Evolutionary conservation across 1,140 invertebrate species (phyloP).

Genomic region (Chironomus striatipennis): DNA sequence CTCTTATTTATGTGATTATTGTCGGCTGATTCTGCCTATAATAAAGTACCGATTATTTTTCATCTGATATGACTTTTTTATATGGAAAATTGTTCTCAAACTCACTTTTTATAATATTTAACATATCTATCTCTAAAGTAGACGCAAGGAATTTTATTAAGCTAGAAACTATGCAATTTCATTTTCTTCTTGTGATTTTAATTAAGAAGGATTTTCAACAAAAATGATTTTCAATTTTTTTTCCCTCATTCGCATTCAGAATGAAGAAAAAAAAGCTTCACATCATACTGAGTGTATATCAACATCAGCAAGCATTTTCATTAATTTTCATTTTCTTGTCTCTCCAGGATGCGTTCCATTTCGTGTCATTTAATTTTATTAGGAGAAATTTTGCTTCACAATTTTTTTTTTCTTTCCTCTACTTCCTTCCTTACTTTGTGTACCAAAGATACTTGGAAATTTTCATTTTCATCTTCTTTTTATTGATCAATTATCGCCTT

Average conservation of each 20-base stretch:
- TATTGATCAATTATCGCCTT: conserved; percentile 22
- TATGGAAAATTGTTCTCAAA: too few species aligned
- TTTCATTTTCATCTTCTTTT: background rate
- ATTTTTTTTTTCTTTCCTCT: background rate
- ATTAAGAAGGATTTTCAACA: background rate
- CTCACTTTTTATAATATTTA: too few species aligned
- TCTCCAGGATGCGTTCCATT: conserved; percentile 8
- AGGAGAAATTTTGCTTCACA: background rate
- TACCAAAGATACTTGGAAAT: background rate
- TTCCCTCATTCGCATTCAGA: background rate
- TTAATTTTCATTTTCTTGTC: conserved; percentile 14
- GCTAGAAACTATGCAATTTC: too few species aligned
- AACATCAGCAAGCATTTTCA: background rate
- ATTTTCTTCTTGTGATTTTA: background rate
- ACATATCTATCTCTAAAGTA: too few species aligned
- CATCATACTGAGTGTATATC: background rate
- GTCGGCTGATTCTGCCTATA: too few species aligned
- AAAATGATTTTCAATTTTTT: too few species aligned
- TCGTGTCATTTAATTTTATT: conserved; percentile 14
- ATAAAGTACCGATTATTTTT: too few species aligned
- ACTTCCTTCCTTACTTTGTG: background rate
- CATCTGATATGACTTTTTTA: too few species aligned
- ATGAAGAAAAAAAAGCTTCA: background rate
- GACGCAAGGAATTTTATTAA: too few species aligned
- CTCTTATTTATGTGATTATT: too few species aligned